phyloP scores from a whole-genome alignment of 2,888 invertebrate species.

The Trimorus sp. region DNA sequence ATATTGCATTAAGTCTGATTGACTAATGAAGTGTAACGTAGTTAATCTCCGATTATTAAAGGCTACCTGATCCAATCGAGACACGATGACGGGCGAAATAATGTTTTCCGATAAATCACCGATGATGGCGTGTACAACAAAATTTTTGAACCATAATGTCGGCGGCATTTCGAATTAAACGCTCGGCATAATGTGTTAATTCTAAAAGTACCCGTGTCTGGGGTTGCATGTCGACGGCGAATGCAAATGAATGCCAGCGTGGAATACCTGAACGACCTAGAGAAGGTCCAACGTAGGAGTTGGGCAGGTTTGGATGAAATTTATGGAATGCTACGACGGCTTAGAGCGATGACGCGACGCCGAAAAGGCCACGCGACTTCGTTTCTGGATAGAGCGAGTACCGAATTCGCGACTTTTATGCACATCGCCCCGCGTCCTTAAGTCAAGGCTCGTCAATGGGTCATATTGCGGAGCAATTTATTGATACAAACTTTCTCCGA shows the following conservation, averaged over 20 bases:
- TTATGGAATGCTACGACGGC: conserved; percentile 40
- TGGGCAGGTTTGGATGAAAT: conserved; percentile 28
- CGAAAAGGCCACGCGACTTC: conserved; percentile 45
- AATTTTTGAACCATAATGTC: conserved; percentile 6
- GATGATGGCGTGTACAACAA: neutral
- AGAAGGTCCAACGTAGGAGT: conserved; percentile 49
- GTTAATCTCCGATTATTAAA: too few species aligned
- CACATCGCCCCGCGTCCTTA: conserved; percentile 45
- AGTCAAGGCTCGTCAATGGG: conserved; percentile 60
- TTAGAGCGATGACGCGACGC: conserved; percentile 25
- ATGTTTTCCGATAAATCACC: neutral
- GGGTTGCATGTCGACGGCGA: conserved; percentile 29
- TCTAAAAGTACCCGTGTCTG: neutral
- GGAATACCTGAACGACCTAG: conserved; percentile 41
- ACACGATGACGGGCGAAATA: neutral
- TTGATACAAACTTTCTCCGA: conserved; percentile 64
- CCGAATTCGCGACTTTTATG: conserved; percentile 54
- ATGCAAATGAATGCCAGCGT: conserved; percentile 39
- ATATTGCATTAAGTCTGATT: too few species aligned
- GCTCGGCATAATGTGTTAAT: neutral
- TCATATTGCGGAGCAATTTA: conserved; percentile 64
- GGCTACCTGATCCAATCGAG: neutral
- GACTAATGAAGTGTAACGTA: too few species aligned
- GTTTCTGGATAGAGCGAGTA: conserved; percentile 14
- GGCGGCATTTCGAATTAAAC: neutral